phyloP scores from a whole-genome alignment of 1,140 invertebrate species.

The Neodiprion pinetum region DNA sequence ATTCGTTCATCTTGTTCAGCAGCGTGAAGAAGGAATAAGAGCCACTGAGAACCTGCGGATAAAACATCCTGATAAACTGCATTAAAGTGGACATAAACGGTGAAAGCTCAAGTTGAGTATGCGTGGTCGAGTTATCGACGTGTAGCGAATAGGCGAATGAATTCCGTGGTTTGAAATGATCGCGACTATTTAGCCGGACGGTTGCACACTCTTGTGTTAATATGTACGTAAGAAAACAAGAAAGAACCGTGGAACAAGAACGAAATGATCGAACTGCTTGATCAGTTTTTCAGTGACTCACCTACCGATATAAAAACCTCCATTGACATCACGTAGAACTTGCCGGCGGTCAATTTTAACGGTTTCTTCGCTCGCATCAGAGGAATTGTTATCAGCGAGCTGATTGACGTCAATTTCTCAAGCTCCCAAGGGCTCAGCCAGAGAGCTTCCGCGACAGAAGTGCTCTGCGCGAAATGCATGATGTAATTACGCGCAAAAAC shows the following conservation, averaged over 20 bases:
- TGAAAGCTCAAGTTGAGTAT: too few species aligned
- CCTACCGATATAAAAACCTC: slow-evolving; percentile 28
- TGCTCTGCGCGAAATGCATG: neutral
- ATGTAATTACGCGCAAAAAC: neutral
- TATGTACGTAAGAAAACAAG: too few species aligned
- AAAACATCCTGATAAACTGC: too few species aligned
- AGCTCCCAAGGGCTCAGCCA: neutral
- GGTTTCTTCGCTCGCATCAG: slow-evolving; percentile 25
- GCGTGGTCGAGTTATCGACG: too few species aligned
- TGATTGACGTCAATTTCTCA: slow-evolving; percentile 10
- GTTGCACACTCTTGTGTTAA: too few species aligned
- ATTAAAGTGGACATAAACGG: too few species aligned
- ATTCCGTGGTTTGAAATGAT: too few species aligned
- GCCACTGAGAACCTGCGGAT: slow-evolving; percentile 20
- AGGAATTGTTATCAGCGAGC: slow-evolving; percentile 18
- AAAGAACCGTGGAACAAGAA: too few species aligned
- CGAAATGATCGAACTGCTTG: too few species aligned
- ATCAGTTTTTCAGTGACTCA: too few species aligned
- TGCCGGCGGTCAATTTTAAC: slow-evolving; percentile 26
- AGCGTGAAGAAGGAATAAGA: slow-evolving; percentile 31
- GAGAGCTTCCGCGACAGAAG: neutral
- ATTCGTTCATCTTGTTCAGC: slow-evolving; percentile 25
- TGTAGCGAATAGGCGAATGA: too few species aligned
- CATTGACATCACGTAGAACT: slow-evolving; percentile 30
- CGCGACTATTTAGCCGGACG: too few species aligned